Base-by-base conservation (phyloP, 2,888 invertebrate species). In the Macaria notata region DNA sequence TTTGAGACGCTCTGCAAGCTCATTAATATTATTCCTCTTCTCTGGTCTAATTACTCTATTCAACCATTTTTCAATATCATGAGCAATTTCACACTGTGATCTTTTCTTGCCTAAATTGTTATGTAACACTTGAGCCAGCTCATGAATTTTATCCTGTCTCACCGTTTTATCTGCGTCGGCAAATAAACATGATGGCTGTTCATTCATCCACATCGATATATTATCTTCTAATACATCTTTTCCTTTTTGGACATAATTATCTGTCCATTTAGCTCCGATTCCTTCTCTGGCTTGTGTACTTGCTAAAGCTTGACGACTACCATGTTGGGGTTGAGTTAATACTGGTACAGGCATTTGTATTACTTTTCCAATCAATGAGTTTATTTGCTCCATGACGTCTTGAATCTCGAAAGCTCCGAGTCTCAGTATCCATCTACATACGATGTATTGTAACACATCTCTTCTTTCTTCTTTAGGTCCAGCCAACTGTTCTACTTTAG, bases 191-290 rank as follows among this genome's bases (percentile, higher is more conserved):
- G 72, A 61, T 0, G 79, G 72, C 60, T 83, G 81, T 55, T 83
- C 73, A 60, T 81, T 76, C 64, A 83, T 70, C 81, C 83, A 83
- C 9, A 76, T 72, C 0, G 81, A 81, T 63, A 84, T 81, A 68
- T 79, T 75, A 56, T 84, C 81, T 78, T 79, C 71, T 58, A 83
- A 49, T 4, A 79, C 63, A 56, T 82, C 77, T 49, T 67, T 61
- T 5, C 69, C 71, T 55, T 68, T 69, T 7, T 76, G 70, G 31
- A 72, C 51, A 56, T 66, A 71, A 38, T 70, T 57, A 36, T 69
- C 66, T 4, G 63, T 38, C 64, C 63, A 68, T 4, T 19, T 9
- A 9, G 67, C 64, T 9, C 49, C 49, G 50, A 8, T 41, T 5
- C 4, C 41, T 41, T 71, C 63, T 47, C 60, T 61, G 30, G 69